A percentile compares a stretch with the other conserved stretches of the same genome.
Conservation (phyloP, 2,888 invertebrate genomes). For the Drosophila paramelanica region DNA sequence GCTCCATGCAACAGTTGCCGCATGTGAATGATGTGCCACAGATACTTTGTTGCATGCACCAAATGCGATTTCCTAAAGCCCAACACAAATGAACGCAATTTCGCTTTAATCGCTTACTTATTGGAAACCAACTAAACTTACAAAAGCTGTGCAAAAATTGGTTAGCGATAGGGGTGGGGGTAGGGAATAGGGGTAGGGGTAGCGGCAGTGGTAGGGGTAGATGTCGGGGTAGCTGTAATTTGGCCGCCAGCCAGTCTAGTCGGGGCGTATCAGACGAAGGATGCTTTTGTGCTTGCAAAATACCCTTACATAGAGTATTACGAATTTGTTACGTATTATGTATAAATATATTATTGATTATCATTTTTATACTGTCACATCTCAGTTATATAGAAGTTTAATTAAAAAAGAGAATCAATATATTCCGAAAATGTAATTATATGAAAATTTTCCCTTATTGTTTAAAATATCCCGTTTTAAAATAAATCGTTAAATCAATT, state of each 20-base stretch:
- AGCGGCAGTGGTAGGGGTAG: conserved; percentile 1
- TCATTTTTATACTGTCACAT: too few relatives aligned
- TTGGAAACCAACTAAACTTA: conserved; percentile 29
- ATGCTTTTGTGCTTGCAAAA: conserved; percentile 9
- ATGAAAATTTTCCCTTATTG: too few relatives aligned
- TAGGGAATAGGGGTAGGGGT: background rate
- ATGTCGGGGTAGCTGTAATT: conserved; percentile 13
- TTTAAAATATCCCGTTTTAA: too few relatives aligned
- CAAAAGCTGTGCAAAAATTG: conserved; percentile 18
- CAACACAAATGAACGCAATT: conserved; percentile 6
- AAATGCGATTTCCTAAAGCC: conserved; percentile 12
- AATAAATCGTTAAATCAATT: too few relatives aligned
- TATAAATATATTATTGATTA: too few relatives aligned
- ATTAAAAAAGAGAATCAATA: too few relatives aligned
- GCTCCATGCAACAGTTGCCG: conserved; percentile 56
- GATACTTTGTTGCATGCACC: conserved; percentile 16
- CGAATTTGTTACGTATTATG: too few relatives aligned
- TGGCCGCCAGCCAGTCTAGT: conserved; percentile 77
- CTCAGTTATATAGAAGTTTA: too few relatives aligned
- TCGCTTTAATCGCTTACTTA: conserved; percentile 29
- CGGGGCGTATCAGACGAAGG: conserved; percentile 18
- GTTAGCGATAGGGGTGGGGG: background rate
- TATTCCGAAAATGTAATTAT: background rate
- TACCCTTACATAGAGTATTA: background rate
- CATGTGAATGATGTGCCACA: conserved; percentile 55